These are phyloP conservation scores for Sylvietta virens DNA, from an alignment of 2,113 vertebrate species.

Conservation along the genomic window DNA sequence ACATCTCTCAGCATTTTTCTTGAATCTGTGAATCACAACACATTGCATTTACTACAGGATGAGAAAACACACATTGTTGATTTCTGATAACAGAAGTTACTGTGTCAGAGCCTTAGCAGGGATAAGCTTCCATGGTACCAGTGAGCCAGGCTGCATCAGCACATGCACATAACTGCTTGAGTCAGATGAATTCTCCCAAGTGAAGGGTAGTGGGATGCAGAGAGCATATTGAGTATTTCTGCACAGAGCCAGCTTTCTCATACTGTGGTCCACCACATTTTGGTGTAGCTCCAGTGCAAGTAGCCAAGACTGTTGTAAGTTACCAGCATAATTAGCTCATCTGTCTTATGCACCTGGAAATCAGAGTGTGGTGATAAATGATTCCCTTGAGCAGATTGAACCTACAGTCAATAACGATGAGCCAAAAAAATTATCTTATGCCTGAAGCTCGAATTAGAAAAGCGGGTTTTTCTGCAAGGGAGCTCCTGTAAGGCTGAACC, in stretches of 20 bases:
- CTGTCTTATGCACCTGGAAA: not conserved
- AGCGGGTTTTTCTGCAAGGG: not conserved
- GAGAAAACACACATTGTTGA: not conserved
- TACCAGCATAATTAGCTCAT: not conserved
- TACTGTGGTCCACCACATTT: not conserved
- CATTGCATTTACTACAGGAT: not conserved
- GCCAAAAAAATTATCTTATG: not conserved
- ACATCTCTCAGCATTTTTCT: not conserved
- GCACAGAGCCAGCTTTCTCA: not conserved
- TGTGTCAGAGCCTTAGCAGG: not conserved
- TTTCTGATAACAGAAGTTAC: not conserved
- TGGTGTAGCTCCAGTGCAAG: not conserved
- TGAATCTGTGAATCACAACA: not conserved
- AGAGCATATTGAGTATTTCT: not conserved
- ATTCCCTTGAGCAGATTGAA: not conserved
- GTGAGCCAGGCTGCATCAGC: not conserved
- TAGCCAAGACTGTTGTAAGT: not conserved
- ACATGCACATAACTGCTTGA: not conserved
- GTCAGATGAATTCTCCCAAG: not conserved
- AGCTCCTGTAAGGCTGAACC: not conserved
- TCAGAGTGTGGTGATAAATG: not conserved
- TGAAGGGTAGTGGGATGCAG: not conserved
- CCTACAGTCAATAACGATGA: not conserved
- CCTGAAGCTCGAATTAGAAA: not conserved
- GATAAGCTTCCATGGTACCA: not conserved